A percentile compares a stretch with the other conserved stretches of the same genome.
These are phyloP conservation scores for Coenonympha glycerion DNA, from an alignment of 2,888 invertebrate genomes.

Conservation along the genomic window DNA sequence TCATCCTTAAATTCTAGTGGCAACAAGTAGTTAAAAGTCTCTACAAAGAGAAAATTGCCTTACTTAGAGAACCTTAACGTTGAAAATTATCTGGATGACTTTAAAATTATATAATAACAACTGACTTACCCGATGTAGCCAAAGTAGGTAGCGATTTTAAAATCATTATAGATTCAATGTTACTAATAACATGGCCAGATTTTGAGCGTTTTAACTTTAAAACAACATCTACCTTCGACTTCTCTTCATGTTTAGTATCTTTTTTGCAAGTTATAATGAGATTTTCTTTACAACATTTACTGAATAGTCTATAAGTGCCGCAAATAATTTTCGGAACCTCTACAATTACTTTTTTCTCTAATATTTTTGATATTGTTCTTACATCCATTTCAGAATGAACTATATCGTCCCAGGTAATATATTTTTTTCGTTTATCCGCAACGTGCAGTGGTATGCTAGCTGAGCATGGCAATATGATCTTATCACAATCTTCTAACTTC, in stretches of 20 bases:
- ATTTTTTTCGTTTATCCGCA: slow-evolving; percentile 39
- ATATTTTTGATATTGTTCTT: slow-evolving; percentile 53
- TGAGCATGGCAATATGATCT: slow-evolving; percentile 45
- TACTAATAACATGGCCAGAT: slow-evolving; percentile 48
- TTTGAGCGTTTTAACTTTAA: slow-evolving; percentile 49
- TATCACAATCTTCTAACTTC: slow-evolving; percentile 22
- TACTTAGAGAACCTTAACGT: not conserved
- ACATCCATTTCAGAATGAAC: slow-evolving; percentile 63
- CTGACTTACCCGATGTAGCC: slow-evolving; percentile 28
- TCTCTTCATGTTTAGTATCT: slow-evolving; percentile 30
- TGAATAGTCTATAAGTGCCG: slow-evolving; percentile 50
- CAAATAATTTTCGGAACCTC: slow-evolving; percentile 57
- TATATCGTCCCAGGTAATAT: slow-evolving; percentile 51
- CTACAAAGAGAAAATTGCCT: slow-evolving; percentile 16
- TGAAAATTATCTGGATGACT: slow-evolving; percentile 1
- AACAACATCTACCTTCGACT: slow-evolving; percentile 51
- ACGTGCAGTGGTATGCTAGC: slow-evolving; percentile 53
- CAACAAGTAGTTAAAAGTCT: slow-evolving; percentile 1
- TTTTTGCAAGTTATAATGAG: slow-evolving; percentile 52
- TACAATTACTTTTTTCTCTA: slow-evolving; percentile 58
- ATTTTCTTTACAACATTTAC: slow-evolving; percentile 47
- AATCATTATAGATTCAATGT: slow-evolving; percentile 55
- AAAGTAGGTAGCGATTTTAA: slow-evolving; percentile 36
- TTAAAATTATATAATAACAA: no score
- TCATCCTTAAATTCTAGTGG: slow-evolving; percentile 6